Base-by-base conservation (phyloP, 2,113 vertebrate genomes). In the Ciconia maguari region DNA sequence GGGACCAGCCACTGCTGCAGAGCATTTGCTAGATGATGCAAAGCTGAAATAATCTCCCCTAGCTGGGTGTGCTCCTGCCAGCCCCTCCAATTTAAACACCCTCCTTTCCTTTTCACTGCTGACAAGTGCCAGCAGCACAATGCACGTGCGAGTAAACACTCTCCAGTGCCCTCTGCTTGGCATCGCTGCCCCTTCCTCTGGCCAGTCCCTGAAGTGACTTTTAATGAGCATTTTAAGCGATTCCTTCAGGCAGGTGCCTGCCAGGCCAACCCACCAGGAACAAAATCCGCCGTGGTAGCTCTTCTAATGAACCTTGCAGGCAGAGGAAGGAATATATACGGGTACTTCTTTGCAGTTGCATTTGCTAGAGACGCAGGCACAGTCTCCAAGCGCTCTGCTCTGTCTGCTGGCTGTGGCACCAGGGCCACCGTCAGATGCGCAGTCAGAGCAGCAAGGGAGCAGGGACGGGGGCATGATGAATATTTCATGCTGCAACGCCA, bases 121-220 rank as follows among this genome's bases (percentile, higher is more conserved):
- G 78, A 24, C 26, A 34, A 74, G 60, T 9, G 46, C 81, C 85
- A 85, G 64, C 51, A 61, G 48, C 32, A 29, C 4, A 4, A 42
- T 8, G 38, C 29, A 0, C 1, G 13, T 26, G 49, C 25, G 11
- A 29, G 48, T 3, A 18, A 58, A 46, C 0, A 1, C 48, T 76
- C 68, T 38, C 66, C 18, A 4, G 69, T 82, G 78, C 78, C 69
- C 61, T 66, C 46, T 26, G 46, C 83, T 83, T 29, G 52, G 79
- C 83, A 41, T 22, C 2, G 2, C 82, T 30, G 71, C 71, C 58
- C 82, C 15, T 41, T 88, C 57, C 42, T 26, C 86, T 8, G 44
- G n/a, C 38, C 2, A 1, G 22, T 16, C 51, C 34, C 93, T 80
- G n/a, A 83, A 83, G 85, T 11, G 51, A 44, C 51, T 74, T 78